Conservation (phyloP, 2,797 vertebrate species). For the Morus bassanus region DNA sequence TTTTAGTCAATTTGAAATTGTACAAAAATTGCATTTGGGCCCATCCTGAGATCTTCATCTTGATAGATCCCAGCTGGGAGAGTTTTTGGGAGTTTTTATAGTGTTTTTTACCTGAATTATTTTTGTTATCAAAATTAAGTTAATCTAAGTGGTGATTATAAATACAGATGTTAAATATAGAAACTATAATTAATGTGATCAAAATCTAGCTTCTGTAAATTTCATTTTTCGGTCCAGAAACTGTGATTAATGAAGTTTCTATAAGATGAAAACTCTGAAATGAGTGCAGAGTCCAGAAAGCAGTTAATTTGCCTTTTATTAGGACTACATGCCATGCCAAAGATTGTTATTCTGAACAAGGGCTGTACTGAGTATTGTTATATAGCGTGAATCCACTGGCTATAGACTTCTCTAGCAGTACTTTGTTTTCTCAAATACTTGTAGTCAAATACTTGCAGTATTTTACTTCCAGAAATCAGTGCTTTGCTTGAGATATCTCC, state of each 20-base stretch:
- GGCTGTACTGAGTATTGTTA: background rate
- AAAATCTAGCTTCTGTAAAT: background rate
- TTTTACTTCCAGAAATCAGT: background rate
- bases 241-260: background rate
- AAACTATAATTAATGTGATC: conserved; percentile 4
- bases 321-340: background rate
- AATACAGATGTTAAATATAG: background rate
- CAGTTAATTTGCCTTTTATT: conserved; percentile 20
- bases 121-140: background rate
- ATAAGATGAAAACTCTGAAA: background rate
- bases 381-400: background rate
- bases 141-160: conserved; percentile 3
- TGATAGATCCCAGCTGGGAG: background rate
- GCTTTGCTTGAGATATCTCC: background rate
- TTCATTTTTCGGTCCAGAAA: conserved; percentile 5
- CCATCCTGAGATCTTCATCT: background rate
- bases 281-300: background rate
- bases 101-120: background rate
- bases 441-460: background rate
- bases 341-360: background rate
- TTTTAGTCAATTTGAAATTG: background rate
- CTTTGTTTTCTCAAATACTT: background rate
- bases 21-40: background rate
- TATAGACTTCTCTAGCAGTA: background rate
- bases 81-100: background rate